Evolutionary conservation across 2,797 vertebrate genomes (phyloP), one percentile per base, ranked within the genome.

Genomic region (Sebastes oblongus): DNA sequence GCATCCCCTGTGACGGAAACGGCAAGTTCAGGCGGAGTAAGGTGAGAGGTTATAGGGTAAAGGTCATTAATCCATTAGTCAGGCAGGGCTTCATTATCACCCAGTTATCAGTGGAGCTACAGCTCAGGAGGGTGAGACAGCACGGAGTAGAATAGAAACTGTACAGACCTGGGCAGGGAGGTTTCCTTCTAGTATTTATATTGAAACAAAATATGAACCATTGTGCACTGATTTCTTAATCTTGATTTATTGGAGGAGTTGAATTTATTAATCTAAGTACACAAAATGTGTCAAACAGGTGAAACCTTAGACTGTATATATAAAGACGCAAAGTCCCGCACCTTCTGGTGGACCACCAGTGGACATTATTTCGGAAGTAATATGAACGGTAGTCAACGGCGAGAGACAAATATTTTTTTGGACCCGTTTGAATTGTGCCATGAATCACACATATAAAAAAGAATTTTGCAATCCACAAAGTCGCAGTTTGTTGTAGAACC

Each of bases 1-100:
- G 61, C 39, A 65, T 72, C 62, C 62, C 78, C 78, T 73, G 77
- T 73, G 83, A 81, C 75, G 72, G 3, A 65, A 66, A 77, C 10
- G 12, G 80, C 22, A 59, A 25, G 54, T 27, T 67, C 29, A 71
- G 59, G 59, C 68, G 66, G 13, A 27, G 64, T 59, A 61, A 62
- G 79, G 68, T 36, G 8, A 82, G 42, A 76, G 66, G 75, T 60
- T 61, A 42, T 30, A 55, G 69, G 64, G 30, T 56, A 39, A 54
- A 66, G 77, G 64, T 73, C 55, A 82, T 66, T 73, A 13, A 27
- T 70, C n/a, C 2, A 25, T 64, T 50, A 13, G 25, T 85, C 77
- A 86, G 55, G 16, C 71, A 36, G 30, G 54, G 58, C 25, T 42
- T 74, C 46, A 39, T 61, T 61, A 65, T 62, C 30, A 29, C 67